These are phyloP conservation scores for Excalfactoria chinensis DNA, from an alignment of 2,113 vertebrate species.

Conservation along the genomic window DNA sequence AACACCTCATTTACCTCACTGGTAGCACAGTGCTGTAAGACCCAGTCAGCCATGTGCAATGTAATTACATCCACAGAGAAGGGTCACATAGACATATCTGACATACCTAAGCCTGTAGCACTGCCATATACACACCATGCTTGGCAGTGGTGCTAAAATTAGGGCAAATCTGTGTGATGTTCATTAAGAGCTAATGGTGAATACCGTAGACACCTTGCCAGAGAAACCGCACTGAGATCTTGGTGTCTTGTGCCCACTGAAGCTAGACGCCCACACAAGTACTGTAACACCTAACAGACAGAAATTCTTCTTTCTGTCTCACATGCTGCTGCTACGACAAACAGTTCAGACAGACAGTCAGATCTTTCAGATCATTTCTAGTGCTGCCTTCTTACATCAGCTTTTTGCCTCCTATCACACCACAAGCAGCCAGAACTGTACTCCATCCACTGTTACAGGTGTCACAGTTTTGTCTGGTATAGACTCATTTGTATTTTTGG, in stretches of 20 bases:
- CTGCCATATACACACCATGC: background rate
- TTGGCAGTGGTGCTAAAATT: background rate
- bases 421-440: background rate
- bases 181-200: background rate
- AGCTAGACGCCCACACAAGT: background rate
- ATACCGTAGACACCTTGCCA: background rate
- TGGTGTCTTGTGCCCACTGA: background rate
- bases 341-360: background rate
- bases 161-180: background rate
- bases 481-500: background rate
- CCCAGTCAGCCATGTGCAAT: rapidly evolving
- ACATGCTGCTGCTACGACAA: background rate
- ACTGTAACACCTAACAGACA: background rate
- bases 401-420: background rate
- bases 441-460: background rate
- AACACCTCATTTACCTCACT: background rate
- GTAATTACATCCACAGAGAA: background rate
- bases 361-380: background rate
- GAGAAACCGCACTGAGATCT: background rate
- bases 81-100: too few relatives aligned
- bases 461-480: background rate
- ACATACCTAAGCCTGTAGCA: background rate
- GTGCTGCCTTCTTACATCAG: background rate
- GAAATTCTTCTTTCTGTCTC: background rate
- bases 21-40: background rate